Evolutionary conservation across 2,113 vertebrate species (phyloP), one percentile per base, ranked within the genome.

Genomic region (Cynopterus brachyotis): DNA sequence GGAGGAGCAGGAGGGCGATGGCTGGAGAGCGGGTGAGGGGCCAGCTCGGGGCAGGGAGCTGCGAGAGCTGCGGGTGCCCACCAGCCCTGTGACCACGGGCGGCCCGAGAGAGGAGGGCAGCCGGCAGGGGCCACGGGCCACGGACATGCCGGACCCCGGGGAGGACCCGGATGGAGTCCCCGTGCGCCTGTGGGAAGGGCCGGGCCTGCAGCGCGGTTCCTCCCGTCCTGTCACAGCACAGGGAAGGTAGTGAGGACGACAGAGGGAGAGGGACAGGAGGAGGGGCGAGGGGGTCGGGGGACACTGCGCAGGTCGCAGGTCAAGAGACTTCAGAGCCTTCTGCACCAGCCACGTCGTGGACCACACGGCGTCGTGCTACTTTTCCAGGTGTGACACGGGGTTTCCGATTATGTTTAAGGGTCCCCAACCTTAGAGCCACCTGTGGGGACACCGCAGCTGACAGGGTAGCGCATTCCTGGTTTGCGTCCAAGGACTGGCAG

Each of bases 311-410:
- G 91, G 35, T 8, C 11, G n/a, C 26, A 62, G 62, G 11, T 2
- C 9, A 5, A 57, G 19, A 79, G 26, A 10, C 40, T 24, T 30
- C 53, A 20, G 32, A 9, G 24, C 10, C 28, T 10, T 0, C 20
- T 1, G 6, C 16, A n/a, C 69, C 30, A 8, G 11, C 17, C 6
- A 28, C 40, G 17, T 1, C 53, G 2, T 0, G 6, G 19, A n/a
- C 6, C 1, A 0, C 19, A 1, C 24, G 53, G 64, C 16, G 2
- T 2, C 4, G 11, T 1, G n/a, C 15, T 19, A 4, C 2, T 40
- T 3, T 66, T 62, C 50, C 12, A 13, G 30, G 11, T 0, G 4
- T 40, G 64, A 50, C 24, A 7, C 10, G 55, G 35, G 19, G 60
- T 76, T 32, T 11, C 1, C 26, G 75, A 50, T 37, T 47, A 6